Percentiles rank a stretch among this genome's conserved stretches.
phyloP scores from a whole-genome alignment of 2,797 vertebrate genomes.

The Echiichthys vipera region DNA sequence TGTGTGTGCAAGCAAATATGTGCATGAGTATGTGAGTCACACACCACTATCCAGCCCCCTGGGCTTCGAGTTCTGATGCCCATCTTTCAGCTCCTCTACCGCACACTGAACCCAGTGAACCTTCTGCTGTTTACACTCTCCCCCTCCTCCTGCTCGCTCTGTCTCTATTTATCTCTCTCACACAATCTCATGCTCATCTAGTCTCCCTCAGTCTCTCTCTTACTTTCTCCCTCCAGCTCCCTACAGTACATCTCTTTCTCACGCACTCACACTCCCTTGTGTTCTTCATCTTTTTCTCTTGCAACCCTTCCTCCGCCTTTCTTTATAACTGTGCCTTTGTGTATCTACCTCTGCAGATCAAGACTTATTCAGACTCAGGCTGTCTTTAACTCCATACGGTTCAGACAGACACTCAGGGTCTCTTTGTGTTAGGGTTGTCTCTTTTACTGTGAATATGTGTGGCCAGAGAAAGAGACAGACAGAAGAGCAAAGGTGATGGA shows the following conservation, averaged over 20 bases:
- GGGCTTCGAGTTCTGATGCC: slow-evolving; percentile 78
- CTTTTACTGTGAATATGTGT: slow-evolving; percentile 14
- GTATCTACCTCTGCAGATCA: slow-evolving; percentile 59
- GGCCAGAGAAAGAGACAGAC: slow-evolving; percentile 38
- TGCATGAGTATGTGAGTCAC: slow-evolving; percentile 82
- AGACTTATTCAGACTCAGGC: slow-evolving; percentile 67
- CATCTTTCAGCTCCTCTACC: slow-evolving; percentile 79
- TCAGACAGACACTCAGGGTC: slow-evolving; percentile 62
- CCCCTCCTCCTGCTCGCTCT: slow-evolving; percentile 62
- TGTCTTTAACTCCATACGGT: slow-evolving; percentile 32
- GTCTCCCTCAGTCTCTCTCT: slow-evolving; percentile 65
- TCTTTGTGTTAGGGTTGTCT: slow-evolving; percentile 42
- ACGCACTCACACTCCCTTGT: slow-evolving; percentile 63
- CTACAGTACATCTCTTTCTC: slow-evolving; percentile 69
- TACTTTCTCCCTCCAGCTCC: slow-evolving; percentile 62
- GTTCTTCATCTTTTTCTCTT: slow-evolving; percentile 56
- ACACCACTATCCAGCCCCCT: slow-evolving; percentile 76
- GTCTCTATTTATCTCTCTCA: slow-evolving; percentile 74
- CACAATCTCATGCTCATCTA: slow-evolving; percentile 71
- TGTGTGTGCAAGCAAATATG: slow-evolving; percentile 67
- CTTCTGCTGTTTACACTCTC: slow-evolving; percentile 80
- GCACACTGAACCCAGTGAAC: slow-evolving; percentile 82
- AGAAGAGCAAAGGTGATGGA: slow-evolving; percentile 20
- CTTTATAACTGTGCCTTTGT: slow-evolving; percentile 51
- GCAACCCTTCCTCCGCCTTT: slow-evolving; percentile 37